phyloP scores from a whole-genome alignment of 2,888 invertebrate genomes.

The Athrips mouffetella region DNA sequence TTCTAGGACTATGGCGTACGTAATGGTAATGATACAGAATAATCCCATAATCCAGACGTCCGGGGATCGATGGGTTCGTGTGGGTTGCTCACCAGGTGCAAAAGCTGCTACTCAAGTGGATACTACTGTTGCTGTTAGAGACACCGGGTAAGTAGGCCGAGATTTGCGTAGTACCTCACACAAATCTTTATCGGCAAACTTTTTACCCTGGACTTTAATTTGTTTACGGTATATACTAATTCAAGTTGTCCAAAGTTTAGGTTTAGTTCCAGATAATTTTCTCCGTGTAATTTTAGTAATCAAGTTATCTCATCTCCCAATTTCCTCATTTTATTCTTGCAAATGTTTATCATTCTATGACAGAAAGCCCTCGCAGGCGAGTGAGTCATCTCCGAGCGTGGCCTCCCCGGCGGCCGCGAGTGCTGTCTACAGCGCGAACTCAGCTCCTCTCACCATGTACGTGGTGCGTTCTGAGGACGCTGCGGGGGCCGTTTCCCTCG shows the following conservation, averaged over 20 bases:
- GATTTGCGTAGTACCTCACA: too few relatives aligned
- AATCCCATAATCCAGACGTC: slow-evolving; percentile 91
- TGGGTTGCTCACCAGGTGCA: slow-evolving; percentile 83
- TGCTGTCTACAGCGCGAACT: slow-evolving; percentile 52
- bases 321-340: not conserved
- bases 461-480: slow-evolving; percentile 51
- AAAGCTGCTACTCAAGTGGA: slow-evolving; percentile 54
- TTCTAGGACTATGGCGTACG: slow-evolving; percentile 84
- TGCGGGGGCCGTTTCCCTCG: slow-evolving; percentile 54
- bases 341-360: not conserved
- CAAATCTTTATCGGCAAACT: too few relatives aligned
- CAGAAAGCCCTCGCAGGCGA: slow-evolving; percentile 46
- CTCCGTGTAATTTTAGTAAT: too few relatives aligned
- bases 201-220: too few relatives aligned
- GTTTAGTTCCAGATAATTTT: too few relatives aligned
- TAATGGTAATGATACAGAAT: slow-evolving; percentile 88
- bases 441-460: slow-evolving; percentile 59
- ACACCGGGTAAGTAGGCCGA: slow-evolving; percentile 58
- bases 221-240: too few relatives aligned
- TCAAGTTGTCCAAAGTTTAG: too few relatives aligned
- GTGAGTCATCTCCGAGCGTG: slow-evolving; percentile 17
- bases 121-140: slow-evolving; percentile 68
- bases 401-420: slow-evolving; percentile 48
- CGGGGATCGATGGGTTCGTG: slow-evolving; percentile 88
- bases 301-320: too few relatives aligned